Evolutionary conservation across 2,113 vertebrate species (phyloP).

Genomic region (Brachypodius melanocephalos): DNA sequence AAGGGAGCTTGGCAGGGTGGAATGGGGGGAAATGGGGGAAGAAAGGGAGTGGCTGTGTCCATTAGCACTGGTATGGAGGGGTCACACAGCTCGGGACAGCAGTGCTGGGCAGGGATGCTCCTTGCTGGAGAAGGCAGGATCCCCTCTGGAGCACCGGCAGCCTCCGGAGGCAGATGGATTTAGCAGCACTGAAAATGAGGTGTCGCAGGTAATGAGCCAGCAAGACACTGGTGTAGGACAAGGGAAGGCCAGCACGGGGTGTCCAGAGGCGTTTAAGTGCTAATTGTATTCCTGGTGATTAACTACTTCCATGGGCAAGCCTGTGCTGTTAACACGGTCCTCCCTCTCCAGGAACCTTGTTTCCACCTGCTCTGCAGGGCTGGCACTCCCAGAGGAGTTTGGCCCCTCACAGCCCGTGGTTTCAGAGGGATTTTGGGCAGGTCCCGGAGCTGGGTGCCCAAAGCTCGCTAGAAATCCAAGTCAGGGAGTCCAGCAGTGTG

Average conservation of each 20-base stretch:
- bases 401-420: neutral
- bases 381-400: neutral
- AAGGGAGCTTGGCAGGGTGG: neutral
- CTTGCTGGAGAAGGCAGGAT: neutral
- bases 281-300: neutral
- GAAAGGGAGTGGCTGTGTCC: neutral
- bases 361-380: rapidly evolving
- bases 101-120: neutral
- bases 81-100: neutral
- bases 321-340: neutral
- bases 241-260: neutral
- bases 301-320: neutral
- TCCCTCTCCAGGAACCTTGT: neutral
- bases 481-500: neutral
- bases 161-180: neutral
- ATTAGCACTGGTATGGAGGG: neutral
- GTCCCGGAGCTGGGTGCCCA: neutral
- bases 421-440: neutral
- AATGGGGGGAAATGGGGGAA: neutral
- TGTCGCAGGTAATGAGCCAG: conserved; percentile 7
- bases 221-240: neutral
- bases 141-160: neutral
- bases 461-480: neutral
- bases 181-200: neutral
- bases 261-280: neutral